Base-by-base conservation (phyloP, 1,140 invertebrate genomes). In the Nomia melanderi region DNA sequence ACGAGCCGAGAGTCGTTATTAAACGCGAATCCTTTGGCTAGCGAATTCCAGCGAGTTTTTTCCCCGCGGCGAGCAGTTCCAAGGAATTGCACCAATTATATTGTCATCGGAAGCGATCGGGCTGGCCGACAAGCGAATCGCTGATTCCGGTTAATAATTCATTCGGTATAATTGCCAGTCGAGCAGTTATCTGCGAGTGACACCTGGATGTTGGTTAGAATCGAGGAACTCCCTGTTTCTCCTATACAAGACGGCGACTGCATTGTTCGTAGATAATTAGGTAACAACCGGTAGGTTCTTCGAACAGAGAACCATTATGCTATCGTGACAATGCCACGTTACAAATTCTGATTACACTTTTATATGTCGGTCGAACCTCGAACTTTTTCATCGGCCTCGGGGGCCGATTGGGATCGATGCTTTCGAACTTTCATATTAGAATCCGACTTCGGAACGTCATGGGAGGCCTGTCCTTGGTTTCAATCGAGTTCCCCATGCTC, bases 171-270 rank as follows among this genome's bases (percentile, higher is more conserved):
- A 50, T 50, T 50, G 47, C 47, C 20, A n/a, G 47, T 8, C 8
- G 5, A n/a, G 47, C 17, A 50, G 47, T 50, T 50, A 50, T 50
- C 20, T n/a, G 20, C 17, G 47, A 50, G n/a, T 50, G 47, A 50
- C 20, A 50, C 47, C 47, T 50, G 47, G 47, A 50, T n/a, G 47
- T 50, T 50, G 47, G 20, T n/a, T 50, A n/a, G 47, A 50, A 50
- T n/a, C 47, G n/a, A 50, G 20, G 5, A 4, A 50, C 47, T 50
- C 4, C 8, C 47, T 17, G 5, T 17, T 47, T 2, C 20, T 0
- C 47, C 47, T 6, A 7, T 5, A 17, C 6, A 7, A 17, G 17
- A 7, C 6, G 17, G 7, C n/a, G 20, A 50, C 47, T n/a, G 17
- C 47, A n/a, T 50, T 50, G 47, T 50, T 50, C n/a, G 4, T 6